A percentile compares a stretch with the other conserved stretches of the same genome.
These are phyloP conservation scores for Sciurus niger DNA, from an alignment of 2,113 vertebrate genomes.

Conservation along the genomic window DNA sequence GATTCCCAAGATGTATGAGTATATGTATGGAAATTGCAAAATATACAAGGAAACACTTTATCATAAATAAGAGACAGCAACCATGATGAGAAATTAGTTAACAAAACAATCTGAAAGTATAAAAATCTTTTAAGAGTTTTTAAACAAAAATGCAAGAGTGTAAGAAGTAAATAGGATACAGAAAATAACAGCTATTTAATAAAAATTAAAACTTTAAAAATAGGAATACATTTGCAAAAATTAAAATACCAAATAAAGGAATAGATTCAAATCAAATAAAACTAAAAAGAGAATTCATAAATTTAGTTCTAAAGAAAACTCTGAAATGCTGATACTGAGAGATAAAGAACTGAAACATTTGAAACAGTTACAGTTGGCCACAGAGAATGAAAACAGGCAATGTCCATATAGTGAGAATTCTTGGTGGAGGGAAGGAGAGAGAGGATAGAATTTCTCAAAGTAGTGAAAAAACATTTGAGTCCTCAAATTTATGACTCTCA, in stretches of 20 bases:
- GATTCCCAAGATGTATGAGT: not conserved
- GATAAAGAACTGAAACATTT: not conserved
- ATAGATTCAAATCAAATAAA: not conserved
- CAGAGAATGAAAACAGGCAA: not conserved
- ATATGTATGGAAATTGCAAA: conserved; percentile 4
- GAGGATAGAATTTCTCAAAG: not conserved
- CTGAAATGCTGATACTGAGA: not conserved
- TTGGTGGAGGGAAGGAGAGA: not conserved
- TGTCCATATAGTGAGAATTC: not conserved
- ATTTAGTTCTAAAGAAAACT: not conserved
- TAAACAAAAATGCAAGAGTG: not conserved
- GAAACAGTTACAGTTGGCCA: not conserved
- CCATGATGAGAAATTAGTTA: not conserved
- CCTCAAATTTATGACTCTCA: not conserved
- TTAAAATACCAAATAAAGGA: not conserved
- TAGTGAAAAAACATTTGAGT: not conserved
- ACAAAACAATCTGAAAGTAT: not conserved
- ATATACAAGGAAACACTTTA: not conserved
- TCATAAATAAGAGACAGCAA: not conserved
- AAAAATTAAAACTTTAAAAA: not conserved
- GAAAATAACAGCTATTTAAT: not conserved
- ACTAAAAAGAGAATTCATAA: not conserved
- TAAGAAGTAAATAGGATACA: not conserved
- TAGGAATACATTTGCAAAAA: not conserved
- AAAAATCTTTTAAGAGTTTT: not conserved